Evolutionary conservation across 2,113 vertebrate genomes (phyloP).

Genomic region (Atlantisia rogersi): DNA sequence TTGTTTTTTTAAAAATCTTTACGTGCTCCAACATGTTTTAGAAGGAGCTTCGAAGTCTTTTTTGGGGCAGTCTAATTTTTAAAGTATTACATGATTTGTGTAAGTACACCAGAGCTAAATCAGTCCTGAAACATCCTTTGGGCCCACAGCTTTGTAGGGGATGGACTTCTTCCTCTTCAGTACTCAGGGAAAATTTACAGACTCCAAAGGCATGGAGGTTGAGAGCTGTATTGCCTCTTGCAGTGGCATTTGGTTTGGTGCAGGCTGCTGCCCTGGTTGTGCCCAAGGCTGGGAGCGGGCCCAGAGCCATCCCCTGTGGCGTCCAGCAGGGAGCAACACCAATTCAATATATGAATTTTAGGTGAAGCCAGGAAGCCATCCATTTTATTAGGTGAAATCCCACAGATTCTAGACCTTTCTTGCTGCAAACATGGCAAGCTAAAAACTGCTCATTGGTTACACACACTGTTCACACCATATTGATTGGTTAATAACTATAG

Average conservation of each 20-base stretch:
- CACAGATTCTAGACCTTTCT: too few species aligned
- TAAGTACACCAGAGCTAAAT: neutral
- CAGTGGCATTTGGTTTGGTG: neutral
- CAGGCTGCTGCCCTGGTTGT: accelerated
- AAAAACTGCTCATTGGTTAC: too few species aligned
- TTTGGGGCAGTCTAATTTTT: neutral
- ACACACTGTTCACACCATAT: too few species aligned
- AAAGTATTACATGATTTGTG: neutral
- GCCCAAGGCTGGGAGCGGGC: neutral
- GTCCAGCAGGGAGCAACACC: too few species aligned
- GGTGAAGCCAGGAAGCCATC: too few species aligned
- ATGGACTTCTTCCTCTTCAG: neutral
- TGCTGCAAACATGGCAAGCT: too few species aligned
- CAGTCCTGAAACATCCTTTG: neutral
- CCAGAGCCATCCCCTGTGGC: neutral
- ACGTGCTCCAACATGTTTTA: neutral
- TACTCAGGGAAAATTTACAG: neutral
- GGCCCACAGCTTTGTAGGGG: neutral
- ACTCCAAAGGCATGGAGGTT: neutral
- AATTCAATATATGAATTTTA: too few species aligned
- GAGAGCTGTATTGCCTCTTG: neutral
- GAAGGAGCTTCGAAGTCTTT: neutral
- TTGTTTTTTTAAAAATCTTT: neutral
- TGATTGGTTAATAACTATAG: too few species aligned
- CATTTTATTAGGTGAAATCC: too few species aligned